Evolutionary conservation across 2,113 vertebrate genomes (phyloP), one percentile per base, ranked within the genome.

Genomic region (Sialia sialis): DNA sequence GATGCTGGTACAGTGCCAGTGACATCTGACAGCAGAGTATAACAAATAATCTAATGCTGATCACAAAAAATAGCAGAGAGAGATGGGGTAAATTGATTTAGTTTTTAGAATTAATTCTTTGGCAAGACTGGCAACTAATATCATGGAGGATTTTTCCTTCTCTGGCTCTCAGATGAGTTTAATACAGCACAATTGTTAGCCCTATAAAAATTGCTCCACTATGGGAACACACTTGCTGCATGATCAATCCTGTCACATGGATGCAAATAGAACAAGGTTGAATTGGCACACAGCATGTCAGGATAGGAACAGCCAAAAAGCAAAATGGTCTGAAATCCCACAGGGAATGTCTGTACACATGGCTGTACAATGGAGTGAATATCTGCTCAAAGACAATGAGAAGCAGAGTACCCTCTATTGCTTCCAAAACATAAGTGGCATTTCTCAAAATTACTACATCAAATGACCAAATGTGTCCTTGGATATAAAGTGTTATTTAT

Each of bases 31-130:
- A 69, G 76, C 36, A 23, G 30, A 73, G 34, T 66, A n/a, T 54
- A 77, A 76, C 67, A 94, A 92, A 88, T 74, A 94, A 88, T 76
- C 39, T 85, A 64, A 76, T 64, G 78, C 32, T 93, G 58, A 93
- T 92, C 49, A 68, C 86, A 82, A 77, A 81, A 91, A 81, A 76
- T 36, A 83, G 27, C 36, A 88, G 51, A 20, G 52, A 90, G 74
- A 76, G 58, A 79, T 56, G 49, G 80, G 49, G 27, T 41, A 81
- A 86, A 92, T 89, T 84, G 74, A 93, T 90, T 89, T 86, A 34
- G 18, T 21, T 86, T 73, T 90, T 70, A 92, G 51, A 90, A 93
- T 80, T 62, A 89, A 77, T 83, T 94, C 51, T 51, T 91, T 81
- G 73, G 41, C 76, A 74, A 41, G 43, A 26, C 29, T 46, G 43